Base-by-base conservation (phyloP, 2,888 invertebrate genomes). In the Cynaeus angustus region DNA sequence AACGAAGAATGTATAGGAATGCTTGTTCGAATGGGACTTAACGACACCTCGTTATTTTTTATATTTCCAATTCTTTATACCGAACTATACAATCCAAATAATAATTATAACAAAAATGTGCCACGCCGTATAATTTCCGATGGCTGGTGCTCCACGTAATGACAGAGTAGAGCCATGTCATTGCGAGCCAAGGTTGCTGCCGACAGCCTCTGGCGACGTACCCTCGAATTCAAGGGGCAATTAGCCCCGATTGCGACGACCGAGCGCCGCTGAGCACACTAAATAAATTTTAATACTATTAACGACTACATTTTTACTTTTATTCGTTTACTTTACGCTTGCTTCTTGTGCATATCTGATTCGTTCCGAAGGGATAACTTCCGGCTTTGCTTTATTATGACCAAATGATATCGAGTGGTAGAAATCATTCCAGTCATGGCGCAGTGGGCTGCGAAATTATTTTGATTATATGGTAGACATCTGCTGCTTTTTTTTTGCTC, bases 31-130 rank as follows among this genome's bases (percentile, higher is more conserved):
- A 56, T 43, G 71, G 71, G 70, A 64, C 55, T 56, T 62, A 73
- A 79, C 77, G 78, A 80, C 79, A 80, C 78, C 79, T 79, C 74
- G 80, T 81, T 80, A 79, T 81, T 81, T 81, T 79, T 79, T 78
- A 75, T 77, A 73, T 67, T 75, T 71, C 69, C 75, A 74, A 77
- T 76, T 78, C 75, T 79, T 77, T 75, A 75, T 77, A 72, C 73
- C 75, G 75, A 75, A 78, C 81, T 75, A 80, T 79, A 78, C 79
- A 81, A 82, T 82, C 80, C 82, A 79, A 81, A 82, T 81, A 83
- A 81, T 82, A 82, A 83, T 83, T 81, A 82, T 81, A 80, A 81
- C 81, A 82, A 83, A 83, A 83, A 82, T 81, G 79, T 73, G 76
- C 73, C 75, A 76, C 77, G 79, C 78, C 74, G 75, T 83, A 82